Evolutionary conservation across 2,797 vertebrate species (phyloP).

Genomic region (Bradypus variegatus): DNA sequence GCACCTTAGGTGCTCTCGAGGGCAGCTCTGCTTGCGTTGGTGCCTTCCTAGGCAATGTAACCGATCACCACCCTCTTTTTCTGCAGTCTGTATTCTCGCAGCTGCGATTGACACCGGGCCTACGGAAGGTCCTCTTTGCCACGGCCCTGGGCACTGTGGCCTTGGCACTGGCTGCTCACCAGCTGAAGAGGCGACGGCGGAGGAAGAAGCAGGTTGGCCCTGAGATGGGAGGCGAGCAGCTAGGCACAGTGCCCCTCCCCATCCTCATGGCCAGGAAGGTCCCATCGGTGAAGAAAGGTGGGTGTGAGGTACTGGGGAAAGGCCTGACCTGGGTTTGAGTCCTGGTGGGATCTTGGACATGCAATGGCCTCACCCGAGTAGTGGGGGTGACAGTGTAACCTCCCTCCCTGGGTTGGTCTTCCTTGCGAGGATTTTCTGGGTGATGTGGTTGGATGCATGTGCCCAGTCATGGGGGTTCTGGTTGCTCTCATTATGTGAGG

Average conservation of each 20-base stretch:
- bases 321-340: not conserved
- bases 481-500: not conserved
- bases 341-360: not conserved
- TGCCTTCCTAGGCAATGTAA: not conserved
- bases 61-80: not conserved
- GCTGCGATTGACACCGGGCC: conserved; percentile 87
- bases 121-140: conserved; percentile 96
- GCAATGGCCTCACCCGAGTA: not conserved
- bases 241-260: conserved; percentile 80
- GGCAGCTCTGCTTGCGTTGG: not conserved
- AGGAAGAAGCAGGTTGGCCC: conserved; percentile 85
- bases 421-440: not conserved
- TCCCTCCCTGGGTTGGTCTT: not conserved
- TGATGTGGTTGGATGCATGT: rapidly evolving
- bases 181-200: conserved; percentile 90
- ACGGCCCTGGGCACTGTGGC: conserved; percentile 94
- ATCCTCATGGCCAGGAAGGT: conserved; percentile 83
- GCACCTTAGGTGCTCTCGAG: not conserved
- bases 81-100: conserved; percentile 89
- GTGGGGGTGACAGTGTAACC: no score
- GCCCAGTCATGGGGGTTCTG: not conserved
- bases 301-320: not conserved
- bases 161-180: conserved; percentile 94
- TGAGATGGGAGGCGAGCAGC: conserved; percentile 76
- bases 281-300: conserved; percentile 89